Conservation (phyloP, 2,888 invertebrate species). For the Apomyelois bistriatella region DNA sequence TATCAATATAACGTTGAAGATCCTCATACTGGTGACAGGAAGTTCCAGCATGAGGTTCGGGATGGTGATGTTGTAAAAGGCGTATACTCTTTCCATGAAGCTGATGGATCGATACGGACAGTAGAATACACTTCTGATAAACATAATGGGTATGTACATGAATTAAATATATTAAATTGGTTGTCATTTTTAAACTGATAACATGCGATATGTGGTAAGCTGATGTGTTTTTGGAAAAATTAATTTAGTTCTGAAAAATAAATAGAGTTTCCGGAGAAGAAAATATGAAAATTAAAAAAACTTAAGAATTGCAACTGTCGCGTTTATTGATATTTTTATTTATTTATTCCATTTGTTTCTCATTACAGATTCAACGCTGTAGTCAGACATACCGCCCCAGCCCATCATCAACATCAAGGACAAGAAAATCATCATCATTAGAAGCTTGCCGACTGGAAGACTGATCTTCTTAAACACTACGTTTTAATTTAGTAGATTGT, state of each 20-base stretch:
- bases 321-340: no score
- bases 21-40: constrained; percentile 81
- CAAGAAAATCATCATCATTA: constrained; percentile 63
- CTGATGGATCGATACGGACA: constrained; percentile 80
- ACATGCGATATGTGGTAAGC: no score
- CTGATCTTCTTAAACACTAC: constrained; percentile 25
- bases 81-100: constrained; percentile 80
- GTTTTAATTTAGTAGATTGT: constrained; percentile 22
- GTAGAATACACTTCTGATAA: constrained; percentile 82
- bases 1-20: constrained; percentile 82
- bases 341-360: no score
- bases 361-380: constrained; percentile 77
- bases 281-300: no score
- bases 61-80: constrained; percentile 84
- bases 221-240: no score
- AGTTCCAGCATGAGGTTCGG: constrained; percentile 79
- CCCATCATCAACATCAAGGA: constrained; percentile 61
- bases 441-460: constrained; percentile 25
- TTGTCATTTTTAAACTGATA: no score
- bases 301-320: no score
- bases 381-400: constrained; percentile 76
- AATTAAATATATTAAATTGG: no score
- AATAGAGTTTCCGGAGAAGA: no score
- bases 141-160: constrained; percentile 75
- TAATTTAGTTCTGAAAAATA: no score